Percentiles rank a stretch among this genome's conserved stretches.
Evolutionary conservation across 2,888 invertebrate genomes (phyloP).

Genomic region (Stegana nigrithorax): DNA sequence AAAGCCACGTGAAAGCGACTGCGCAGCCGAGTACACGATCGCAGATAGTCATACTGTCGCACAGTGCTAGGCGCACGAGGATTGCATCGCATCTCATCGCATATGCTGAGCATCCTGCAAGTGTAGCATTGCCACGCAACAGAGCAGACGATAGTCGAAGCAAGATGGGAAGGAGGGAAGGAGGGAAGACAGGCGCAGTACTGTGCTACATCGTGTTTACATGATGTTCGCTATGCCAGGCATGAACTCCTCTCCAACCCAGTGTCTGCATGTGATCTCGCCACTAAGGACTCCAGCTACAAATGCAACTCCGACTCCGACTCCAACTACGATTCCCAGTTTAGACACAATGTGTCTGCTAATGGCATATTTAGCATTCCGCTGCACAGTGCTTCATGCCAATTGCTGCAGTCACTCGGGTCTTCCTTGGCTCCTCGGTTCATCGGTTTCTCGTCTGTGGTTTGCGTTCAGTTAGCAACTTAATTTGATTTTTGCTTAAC

Average conservation of each 20-base stretch:
- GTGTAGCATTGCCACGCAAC: no score
- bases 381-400: conserved; percentile 48
- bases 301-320: no score
- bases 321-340: neutral
- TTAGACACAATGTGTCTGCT: conserved; percentile 32
- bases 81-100: neutral
- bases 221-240: conserved; percentile 54
- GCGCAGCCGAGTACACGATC: conserved; percentile 7
- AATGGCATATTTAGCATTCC: conserved; percentile 62
- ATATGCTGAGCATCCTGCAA: neutral
- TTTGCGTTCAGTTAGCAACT: conserved; percentile 35
- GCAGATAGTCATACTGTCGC: neutral
- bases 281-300: no score
- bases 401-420: no score
- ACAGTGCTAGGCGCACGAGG: neutral
- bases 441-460: no score
- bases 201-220: conserved; percentile 57
- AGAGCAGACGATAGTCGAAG: no score
- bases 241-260: conserved; percentile 17
- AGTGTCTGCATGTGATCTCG: no score
- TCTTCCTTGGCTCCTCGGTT: conserved; percentile 40
- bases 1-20: no score
- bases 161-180: no score
- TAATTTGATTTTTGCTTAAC: conserved; percentile 38
- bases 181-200: conserved; percentile 29